Base-by-base conservation (phyloP, 2,797 vertebrate genomes). In the Loris lydekkerianus region DNA sequence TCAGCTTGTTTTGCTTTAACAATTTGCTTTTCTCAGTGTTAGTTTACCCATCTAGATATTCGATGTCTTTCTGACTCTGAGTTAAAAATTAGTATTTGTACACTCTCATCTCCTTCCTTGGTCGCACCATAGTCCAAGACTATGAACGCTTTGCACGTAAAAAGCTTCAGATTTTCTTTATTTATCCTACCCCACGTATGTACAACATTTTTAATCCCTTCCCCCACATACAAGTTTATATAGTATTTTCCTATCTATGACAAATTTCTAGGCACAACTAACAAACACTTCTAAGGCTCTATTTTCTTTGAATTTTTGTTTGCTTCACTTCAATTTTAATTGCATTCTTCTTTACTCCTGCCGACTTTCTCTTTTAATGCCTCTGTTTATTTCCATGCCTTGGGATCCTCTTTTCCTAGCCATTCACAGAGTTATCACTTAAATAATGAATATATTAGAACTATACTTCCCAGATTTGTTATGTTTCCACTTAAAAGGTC, bases 141-240 rank as follows among this genome's bases (percentile, higher is more conserved):
- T 4, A 29, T 72, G 56, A 53, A 70, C 21, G 10, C 2, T 4
- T 82, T 49, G 77, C 56, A 73, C 25, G 81, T 65, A 63, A 82
- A 78, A 60, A 78, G 3, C 27, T 94, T 63, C 27, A 37, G 10
- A 82, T 83, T 72, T 85, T 91, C 56, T 85, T 90, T 87, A 86
- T 91, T 89, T 37, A 73, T 40, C 29, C 25, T 72, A 69, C 96
- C 37, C 17, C 25, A 58, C 5, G 4, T 70, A 65, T 43, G 7
- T 53, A 29, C 34, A 65, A 61, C 29, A 17, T 58, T 56, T 87
- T 56, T 20, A 75, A 34, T 8, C 43, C 58, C 14, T 11, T 69
- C 18, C 29, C 18, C 40, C 29, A 65, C 21, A 37, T n/a, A 7
- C 2, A 72, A 43, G 27, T 87, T 88, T 75, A 67, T 49, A 58